Conservation (phyloP, 2,113 vertebrate genomes). For the Dipodomys stephensi region DNA sequence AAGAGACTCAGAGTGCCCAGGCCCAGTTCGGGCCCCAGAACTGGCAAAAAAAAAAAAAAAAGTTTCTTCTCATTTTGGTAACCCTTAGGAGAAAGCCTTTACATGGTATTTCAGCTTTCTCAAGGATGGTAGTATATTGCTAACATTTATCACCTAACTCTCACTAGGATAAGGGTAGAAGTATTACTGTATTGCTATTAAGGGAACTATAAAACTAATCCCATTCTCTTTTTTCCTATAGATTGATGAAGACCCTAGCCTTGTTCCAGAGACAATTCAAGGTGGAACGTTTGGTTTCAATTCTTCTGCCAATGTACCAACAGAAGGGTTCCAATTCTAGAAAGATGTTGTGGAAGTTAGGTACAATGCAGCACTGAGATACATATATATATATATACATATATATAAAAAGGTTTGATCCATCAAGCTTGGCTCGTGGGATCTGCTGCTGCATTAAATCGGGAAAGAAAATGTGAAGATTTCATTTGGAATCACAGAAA, state of each 20-base stretch:
- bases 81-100: background rate
- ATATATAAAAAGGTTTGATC: conserved; percentile 96
- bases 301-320: conserved; percentile 99
- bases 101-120: conserved; percentile 25
- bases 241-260: conserved; percentile 99
- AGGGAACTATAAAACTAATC: conserved; percentile 43
- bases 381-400: conserved; percentile 80
- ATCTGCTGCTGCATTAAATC: conserved; percentile 99
- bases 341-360: conserved; percentile 93
- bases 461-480: conserved; percentile 98
- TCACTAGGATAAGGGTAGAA: background rate
- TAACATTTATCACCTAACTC: background rate
- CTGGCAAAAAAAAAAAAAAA: too few relatives aligned
- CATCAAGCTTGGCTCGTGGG: conserved; percentile 99
- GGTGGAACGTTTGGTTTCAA: conserved; percentile 99
- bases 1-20: too few relatives aligned
- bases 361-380: conserved; percentile 99
- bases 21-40: too few relatives aligned
- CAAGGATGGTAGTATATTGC: background rate
- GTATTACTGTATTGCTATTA: background rate
- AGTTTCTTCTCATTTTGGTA: conserved; percentile 14
- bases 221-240: conserved; percentile 76
- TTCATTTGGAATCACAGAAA: conserved; percentile 98
- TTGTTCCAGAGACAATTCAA: conserved; percentile 99
- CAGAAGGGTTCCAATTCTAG: conserved; percentile 99